phyloP scores from a whole-genome alignment of 2,113 vertebrate genomes.

The Oriolus oriolus region DNA sequence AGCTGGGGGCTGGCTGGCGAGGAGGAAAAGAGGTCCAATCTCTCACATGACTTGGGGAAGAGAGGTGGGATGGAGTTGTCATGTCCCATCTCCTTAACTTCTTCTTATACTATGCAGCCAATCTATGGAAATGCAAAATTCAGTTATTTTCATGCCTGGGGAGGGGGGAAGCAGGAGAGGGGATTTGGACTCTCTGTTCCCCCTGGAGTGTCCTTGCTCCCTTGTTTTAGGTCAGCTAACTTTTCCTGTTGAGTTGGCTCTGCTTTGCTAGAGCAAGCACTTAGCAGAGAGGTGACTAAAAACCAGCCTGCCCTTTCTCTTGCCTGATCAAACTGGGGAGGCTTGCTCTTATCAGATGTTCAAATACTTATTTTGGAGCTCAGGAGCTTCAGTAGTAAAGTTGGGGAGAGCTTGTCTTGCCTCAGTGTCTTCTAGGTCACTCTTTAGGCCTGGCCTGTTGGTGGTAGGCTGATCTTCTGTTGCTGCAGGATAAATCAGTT shows the following conservation, averaged over 20 bases:
- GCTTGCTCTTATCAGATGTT: background rate
- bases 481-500: background rate
- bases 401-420: background rate
- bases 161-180: fast-evolving
- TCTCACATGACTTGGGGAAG: background rate
- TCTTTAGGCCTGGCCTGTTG: background rate
- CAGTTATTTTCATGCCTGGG: background rate
- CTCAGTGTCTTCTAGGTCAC: background rate
- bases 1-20: background rate
- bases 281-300: background rate
- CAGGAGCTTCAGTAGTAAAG: background rate
- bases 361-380: background rate
- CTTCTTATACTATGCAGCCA: background rate
- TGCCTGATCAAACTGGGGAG: background rate
- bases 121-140: background rate
- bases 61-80: background rate
- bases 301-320: background rate
- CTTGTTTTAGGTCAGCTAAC: background rate
- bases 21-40: background rate
- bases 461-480: background rate
- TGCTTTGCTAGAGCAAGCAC: background rate
- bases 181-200: background rate
- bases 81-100: background rate
- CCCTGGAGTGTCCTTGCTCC: background rate
- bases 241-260: background rate